Percentiles rank a stretch among this genome's conserved stretches.
phyloP scores from a whole-genome alignment of 2,113 vertebrate genomes.

The Bolborhynchus lineola region DNA sequence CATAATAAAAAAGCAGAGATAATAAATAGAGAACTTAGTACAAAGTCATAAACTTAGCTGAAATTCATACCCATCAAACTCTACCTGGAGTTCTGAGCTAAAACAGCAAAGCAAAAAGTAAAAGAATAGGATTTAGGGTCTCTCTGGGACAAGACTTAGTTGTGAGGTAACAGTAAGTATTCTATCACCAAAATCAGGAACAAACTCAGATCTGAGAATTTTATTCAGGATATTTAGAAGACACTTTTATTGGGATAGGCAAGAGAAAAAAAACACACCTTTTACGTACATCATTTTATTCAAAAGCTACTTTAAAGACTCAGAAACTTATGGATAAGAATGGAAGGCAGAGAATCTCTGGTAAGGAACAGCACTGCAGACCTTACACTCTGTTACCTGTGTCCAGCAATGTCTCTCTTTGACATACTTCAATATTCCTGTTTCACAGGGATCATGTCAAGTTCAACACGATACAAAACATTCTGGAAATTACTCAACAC shows the following conservation, averaged over 20 bases:
- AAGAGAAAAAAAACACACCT: not conserved
- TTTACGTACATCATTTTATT: not conserved
- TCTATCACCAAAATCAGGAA: not conserved
- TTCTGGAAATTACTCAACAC: not conserved
- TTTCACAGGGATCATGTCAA: not conserved
- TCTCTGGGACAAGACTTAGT: not conserved
- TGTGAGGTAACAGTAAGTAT: not conserved
- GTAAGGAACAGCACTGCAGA: not conserved
- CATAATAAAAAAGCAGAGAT: not conserved
- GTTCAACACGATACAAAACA: not conserved
- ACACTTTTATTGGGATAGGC: not conserved
- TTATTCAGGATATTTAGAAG: not conserved
- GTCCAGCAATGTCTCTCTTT: not conserved
- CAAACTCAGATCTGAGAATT: not conserved
- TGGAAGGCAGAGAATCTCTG: not conserved
- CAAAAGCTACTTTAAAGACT: not conserved
- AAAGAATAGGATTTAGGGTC: not conserved
- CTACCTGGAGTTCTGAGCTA: not conserved
- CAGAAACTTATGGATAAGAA: not conserved
- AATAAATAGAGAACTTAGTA: not conserved
- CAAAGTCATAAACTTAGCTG: not conserved
- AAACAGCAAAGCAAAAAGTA: not conserved
- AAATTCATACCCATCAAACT: not conserved
- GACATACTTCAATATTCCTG: not conserved
- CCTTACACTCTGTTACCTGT: fast-evolving